These are phyloP conservation scores for Sericinus montela DNA, from an alignment of 2,888 invertebrate species.

Conservation along the genomic window DNA sequence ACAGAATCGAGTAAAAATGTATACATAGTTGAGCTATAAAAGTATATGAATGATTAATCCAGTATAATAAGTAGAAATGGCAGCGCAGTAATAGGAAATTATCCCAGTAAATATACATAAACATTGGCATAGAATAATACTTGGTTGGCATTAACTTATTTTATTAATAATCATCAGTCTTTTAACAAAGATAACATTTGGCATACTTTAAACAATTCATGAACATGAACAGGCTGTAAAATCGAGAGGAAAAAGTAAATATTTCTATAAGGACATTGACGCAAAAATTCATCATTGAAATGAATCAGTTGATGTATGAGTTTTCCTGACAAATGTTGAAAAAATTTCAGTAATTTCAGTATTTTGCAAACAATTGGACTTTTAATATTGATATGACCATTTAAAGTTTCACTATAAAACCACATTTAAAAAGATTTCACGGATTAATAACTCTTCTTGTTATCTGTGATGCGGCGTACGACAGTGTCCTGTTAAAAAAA, in stretches of 20 bases:
- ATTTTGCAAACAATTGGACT: background rate
- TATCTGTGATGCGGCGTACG: slow-evolving; percentile 71
- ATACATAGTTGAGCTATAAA: too few species aligned
- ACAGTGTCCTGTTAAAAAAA: slow-evolving; percentile 62
- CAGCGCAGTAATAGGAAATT: background rate
- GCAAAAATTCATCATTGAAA: too few species aligned
- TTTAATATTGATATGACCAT: slow-evolving; percentile 26
- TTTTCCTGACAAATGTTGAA: too few species aligned
- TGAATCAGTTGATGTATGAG: too few species aligned
- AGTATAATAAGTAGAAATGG: background rate
- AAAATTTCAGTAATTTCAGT: too few species aligned
- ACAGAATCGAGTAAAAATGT: too few species aligned
- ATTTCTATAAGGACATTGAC: too few species aligned
- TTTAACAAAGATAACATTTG: slow-evolving; percentile 43
- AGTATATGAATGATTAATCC: background rate
- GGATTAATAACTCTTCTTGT: slow-evolving; percentile 33
- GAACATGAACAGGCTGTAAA: slow-evolving; percentile 18
- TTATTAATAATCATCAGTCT: slow-evolving; percentile 58
- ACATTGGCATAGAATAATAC: background rate
- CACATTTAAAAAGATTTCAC: slow-evolving; percentile 13
- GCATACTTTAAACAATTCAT: slow-evolving; percentile 10
- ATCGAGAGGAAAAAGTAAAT: background rate
- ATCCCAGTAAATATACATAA: too few species aligned
- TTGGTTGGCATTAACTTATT: slow-evolving; percentile 10
- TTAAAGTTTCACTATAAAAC: slow-evolving; percentile 20